Evolutionary conservation across 64 coral and sea anemone genomes (phyloP).

Genomic region (Dendrophyllia cribrosa): DNA sequence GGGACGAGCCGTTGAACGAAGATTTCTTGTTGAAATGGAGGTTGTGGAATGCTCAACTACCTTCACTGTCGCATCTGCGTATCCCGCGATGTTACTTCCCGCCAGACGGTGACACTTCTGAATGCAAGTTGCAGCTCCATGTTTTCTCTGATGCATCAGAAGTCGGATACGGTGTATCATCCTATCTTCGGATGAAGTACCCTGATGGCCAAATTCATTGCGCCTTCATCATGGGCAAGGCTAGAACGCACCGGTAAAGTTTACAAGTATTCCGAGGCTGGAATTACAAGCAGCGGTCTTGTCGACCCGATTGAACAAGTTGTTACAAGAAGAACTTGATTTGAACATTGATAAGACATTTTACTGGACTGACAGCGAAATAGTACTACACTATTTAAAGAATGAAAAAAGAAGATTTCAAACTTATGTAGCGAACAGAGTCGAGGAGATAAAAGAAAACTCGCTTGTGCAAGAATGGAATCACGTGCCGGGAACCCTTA

Average conservation of each 20-base stretch:
- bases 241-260: constrained; percentile 48
- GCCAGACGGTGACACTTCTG: not conserved
- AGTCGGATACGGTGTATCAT: constrained; percentile 19
- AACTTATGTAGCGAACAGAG: too few species aligned
- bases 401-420: too few species aligned
- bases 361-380: too few species aligned
- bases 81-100: constrained; percentile 41
- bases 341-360: constrained; percentile 8
- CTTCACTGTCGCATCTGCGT: too few species aligned
- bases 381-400: too few species aligned
- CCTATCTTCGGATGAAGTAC: constrained; percentile 18
- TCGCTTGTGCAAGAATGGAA: too few species aligned
- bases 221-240: constrained; percentile 40
- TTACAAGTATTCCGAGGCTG: constrained; percentile 40
- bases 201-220: constrained; percentile 22
- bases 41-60: too few species aligned
- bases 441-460: too few species aligned
- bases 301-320: not conserved
- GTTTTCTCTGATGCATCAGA: constrained; percentile 46
- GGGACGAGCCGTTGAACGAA: too few species aligned
- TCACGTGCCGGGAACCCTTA: too few species aligned
- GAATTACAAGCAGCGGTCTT: constrained; percentile 57
- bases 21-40: too few species aligned
- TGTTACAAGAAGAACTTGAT: constrained; percentile 32
- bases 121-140: constrained; percentile 28